These are phyloP conservation scores for Calliopsis andreniformis DNA, from an alignment of 1,140 invertebrate genomes.

Conservation along the genomic window DNA sequence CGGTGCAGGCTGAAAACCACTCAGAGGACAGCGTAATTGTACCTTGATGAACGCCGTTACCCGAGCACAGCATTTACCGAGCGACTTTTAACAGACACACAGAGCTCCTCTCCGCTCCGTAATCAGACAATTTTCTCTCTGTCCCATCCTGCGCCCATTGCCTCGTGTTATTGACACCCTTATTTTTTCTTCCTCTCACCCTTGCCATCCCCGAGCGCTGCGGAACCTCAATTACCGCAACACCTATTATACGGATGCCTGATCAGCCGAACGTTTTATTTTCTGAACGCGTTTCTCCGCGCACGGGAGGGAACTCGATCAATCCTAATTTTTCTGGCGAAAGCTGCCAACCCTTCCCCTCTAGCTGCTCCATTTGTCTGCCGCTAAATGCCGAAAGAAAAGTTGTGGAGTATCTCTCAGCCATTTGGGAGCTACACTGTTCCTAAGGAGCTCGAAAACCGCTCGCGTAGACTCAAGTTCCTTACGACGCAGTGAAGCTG, in stretches of 20 bases:
- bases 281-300: not conserved
- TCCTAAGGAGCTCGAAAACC: too few species aligned
- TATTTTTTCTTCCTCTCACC: not conserved
- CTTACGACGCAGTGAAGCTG: too few species aligned
- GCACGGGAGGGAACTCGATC: constrained; percentile 14
- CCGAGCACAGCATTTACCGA: not conserved
- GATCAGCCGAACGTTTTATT: constrained; percentile 28
- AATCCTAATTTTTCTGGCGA: constrained; percentile 1
- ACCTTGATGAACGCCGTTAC: constrained; percentile 14
- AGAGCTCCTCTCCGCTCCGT: not conserved
- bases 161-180: constrained; percentile 33
- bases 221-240: constrained; percentile 30
- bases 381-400: not conserved
- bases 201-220: not conserved
- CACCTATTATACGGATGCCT: constrained; percentile 23
- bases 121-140: constrained; percentile 34
- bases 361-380: constrained; percentile 26
- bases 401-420: not conserved
- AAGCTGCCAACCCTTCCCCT: constrained; percentile 4
- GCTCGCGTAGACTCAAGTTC: too few species aligned
- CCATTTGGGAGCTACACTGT: too few species aligned
- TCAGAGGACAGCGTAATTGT: constrained; percentile 8
- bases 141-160: not conserved
- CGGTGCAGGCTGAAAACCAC: not conserved
- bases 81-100: constrained; percentile 8